Conservation (phyloP, 2,113 vertebrate genomes). For the Scomber japonicus region DNA sequence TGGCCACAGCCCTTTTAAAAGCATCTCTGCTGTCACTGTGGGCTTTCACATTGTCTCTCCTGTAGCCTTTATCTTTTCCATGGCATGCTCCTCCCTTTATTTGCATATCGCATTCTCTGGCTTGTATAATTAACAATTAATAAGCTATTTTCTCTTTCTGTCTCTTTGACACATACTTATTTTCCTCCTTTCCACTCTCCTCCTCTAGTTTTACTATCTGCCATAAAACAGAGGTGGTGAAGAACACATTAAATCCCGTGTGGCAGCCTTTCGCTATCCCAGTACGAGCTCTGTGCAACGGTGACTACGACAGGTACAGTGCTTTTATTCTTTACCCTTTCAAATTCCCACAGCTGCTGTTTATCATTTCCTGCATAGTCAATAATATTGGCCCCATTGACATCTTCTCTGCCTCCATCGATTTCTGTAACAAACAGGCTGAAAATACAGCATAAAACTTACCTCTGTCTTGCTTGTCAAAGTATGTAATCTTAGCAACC, state of each 20-base stretch:
- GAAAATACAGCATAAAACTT: too few species aligned
- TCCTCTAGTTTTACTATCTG: slow-evolving; percentile 81
- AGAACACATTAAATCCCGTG: slow-evolving; percentile 82
- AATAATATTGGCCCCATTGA: slow-evolving; percentile 4
- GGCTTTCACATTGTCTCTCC: slow-evolving; percentile 26
- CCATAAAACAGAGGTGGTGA: slow-evolving; percentile 84
- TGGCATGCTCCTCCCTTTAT: slow-evolving; percentile 21
- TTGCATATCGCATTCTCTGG: slow-evolving; percentile 27
- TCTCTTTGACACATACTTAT: slow-evolving; percentile 2
- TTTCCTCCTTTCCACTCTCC: slow-evolving; percentile 13
- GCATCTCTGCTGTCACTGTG: slow-evolving; percentile 12
- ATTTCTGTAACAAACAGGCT: slow-evolving; percentile 8
- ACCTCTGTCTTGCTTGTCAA: too few species aligned
- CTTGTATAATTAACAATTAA: slow-evolving; percentile 40
- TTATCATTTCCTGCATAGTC: neutral
- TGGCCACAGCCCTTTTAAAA: slow-evolving; percentile 33
- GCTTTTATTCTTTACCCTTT: neutral
- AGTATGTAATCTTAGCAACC: too few species aligned
- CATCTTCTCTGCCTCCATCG: slow-evolving; percentile 17
- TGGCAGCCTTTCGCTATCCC: slow-evolving; percentile 82
- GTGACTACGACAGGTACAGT: slow-evolving; percentile 82
- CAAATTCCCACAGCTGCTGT: slow-evolving; percentile 4
- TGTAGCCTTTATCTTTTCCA: slow-evolving; percentile 3
- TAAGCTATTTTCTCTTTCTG: slow-evolving; percentile 6
- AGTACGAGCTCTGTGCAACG: slow-evolving; percentile 82